These are phyloP conservation scores for Tenthredo scrophulariae DNA, from an alignment of 2,888 invertebrate genomes.

Conservation along the genomic window DNA sequence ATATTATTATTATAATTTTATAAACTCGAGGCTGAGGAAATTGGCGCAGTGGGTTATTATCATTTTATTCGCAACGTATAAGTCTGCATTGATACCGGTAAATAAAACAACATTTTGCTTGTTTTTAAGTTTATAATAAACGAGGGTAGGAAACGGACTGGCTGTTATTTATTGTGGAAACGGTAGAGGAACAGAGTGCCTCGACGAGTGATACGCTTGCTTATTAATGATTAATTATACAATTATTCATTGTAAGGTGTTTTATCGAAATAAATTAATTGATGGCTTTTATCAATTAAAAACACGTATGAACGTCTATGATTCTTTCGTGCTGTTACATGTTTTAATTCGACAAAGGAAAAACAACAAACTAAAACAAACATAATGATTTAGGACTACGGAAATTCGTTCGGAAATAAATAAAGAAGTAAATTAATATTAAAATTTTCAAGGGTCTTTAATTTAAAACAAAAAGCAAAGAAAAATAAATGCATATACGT, in stretches of 20 bases:
- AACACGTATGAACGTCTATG: slow-evolving; percentile 58
- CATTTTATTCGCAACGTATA: slow-evolving; percentile 48
- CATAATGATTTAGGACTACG: slow-evolving; percentile 32
- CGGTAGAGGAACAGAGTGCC: slow-evolving; percentile 68
- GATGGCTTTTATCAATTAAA: slow-evolving; percentile 69
- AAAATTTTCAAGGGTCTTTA: not conserved
- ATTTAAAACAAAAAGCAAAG: not conserved
- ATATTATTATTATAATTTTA: slow-evolving; percentile 39
- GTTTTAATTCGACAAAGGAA: slow-evolving; percentile 58
- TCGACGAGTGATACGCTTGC: slow-evolving; percentile 69
- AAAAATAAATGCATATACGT: not conserved
- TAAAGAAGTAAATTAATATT: not conserved
- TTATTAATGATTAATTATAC: slow-evolving; percentile 66
- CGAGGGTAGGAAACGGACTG: slow-evolving; percentile 31
- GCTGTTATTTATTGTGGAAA: slow-evolving; percentile 54
- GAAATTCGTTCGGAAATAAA: not conserved
- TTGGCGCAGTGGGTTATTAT: slow-evolving; percentile 38
- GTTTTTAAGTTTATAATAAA: slow-evolving; percentile 47
- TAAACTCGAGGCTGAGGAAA: slow-evolving; percentile 51
- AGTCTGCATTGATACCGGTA: slow-evolving; percentile 50
- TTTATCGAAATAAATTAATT: slow-evolving; percentile 70
- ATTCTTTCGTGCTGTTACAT: slow-evolving; percentile 62
- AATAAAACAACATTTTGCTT: slow-evolving; percentile 42
- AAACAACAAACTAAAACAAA: slow-evolving; percentile 41
- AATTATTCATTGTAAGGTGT: slow-evolving; percentile 69